Base-by-base conservation (phyloP, 2,113 vertebrate species). In the Poecile atricapillus region DNA sequence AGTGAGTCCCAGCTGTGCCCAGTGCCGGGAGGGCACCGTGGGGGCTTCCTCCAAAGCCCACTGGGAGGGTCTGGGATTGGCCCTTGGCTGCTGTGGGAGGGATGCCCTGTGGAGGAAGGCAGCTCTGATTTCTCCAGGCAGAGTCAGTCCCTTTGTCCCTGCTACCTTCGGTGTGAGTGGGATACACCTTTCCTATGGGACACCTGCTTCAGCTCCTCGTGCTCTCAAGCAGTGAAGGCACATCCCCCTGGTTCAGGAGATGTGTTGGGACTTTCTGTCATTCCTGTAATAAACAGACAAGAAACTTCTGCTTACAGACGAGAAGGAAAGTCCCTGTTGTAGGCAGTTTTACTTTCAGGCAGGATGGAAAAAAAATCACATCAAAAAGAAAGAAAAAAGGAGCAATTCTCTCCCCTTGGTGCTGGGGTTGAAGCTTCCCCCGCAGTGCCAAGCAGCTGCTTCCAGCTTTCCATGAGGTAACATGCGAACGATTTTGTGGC, bases 11-110 rank as follows among this genome's bases (percentile, higher is more conserved):
- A 24, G 27, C 33, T 9, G 17, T 4, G 27, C 30, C 41, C 47
- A 19, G 63, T 18, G n/a, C 30, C 1, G 0, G 18, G 35, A n/a
- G n/a, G 28, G 33, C 3, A 31, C 25, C 0, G 0, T 0, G 5
- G 77, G 30, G 12, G 13, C 39, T 60, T n/a, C 55, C 41, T 56
- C 41, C 59, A 35, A 1, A 33, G 33, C n/a, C 2, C 2, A 1
- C n/a, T 47, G 64, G 17, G 5, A 55, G 17, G 33, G 43, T 46
- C 50, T n/a, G 28, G 41, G 11, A 5, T 31, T 44, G 43, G 11
- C 41, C 12, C 33, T 52, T 2, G 8, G 35, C 1, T 47, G 37
- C 37, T 7, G 23, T 47, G 18, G 22, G 27, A 14, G 52, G 5
- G 33, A 11, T 78, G 74, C 58, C 13, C 18, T 0, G 6, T 9